These are phyloP conservation scores for Tragelaphus strepsiceros DNA, from an alignment of 2,113 vertebrate genomes.

Conservation along the genomic window DNA sequence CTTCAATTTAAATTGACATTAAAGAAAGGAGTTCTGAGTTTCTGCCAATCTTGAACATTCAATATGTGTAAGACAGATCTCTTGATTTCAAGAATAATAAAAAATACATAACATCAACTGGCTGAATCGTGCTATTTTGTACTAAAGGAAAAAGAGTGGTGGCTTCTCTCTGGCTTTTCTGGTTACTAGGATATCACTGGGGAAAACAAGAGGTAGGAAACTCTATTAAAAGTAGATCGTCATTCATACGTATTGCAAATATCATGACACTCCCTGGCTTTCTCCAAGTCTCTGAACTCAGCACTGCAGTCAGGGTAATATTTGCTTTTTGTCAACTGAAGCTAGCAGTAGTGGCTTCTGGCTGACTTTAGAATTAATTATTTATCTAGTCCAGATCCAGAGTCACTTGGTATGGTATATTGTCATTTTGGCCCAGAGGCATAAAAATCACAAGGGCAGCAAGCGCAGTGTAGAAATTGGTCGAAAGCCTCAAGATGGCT, in stretches of 20 bases:
- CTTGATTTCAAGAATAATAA: neutral
- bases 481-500: neutral
- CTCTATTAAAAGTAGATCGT: neutral
- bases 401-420: neutral
- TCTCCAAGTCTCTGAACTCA: neutral
- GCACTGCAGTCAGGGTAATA: neutral
- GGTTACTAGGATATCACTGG: neutral
- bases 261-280: neutral
- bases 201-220: neutral
- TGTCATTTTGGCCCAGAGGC: neutral
- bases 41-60: neutral
- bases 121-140: neutral
- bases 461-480: neutral
- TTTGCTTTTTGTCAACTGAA: slow-evolving; percentile 35
- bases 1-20: neutral
- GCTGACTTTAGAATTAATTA: slow-evolving; percentile 54
- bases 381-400: slow-evolving; percentile 31
- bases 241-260: slow-evolving; percentile 17
- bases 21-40: neutral
- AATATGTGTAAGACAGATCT: neutral
- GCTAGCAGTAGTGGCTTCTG: slow-evolving; percentile 5
- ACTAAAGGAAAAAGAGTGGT: neutral
- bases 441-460: neutral
- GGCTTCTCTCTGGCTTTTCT: neutral
- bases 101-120: neutral